Percentiles rank a stretch among this genome's conserved stretches.
These are phyloP conservation scores for Amphiprion clarkii DNA, from an alignment of 2,797 vertebrate species.

Conservation along the genomic window DNA sequence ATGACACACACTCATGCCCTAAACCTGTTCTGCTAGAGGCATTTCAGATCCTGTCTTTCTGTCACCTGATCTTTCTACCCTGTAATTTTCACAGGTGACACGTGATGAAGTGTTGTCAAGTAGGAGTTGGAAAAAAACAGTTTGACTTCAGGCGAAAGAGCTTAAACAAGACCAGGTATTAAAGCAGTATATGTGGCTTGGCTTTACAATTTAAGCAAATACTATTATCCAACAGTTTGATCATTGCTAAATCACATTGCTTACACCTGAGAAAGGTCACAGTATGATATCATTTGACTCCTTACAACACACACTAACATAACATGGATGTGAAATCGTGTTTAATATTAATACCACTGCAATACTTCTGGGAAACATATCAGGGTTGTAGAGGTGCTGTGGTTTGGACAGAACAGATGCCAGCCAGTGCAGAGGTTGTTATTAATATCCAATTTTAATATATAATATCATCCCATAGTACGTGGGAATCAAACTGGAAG, in stretches of 20 bases:
- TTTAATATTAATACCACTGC: slow-evolving; percentile 18
- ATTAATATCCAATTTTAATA: slow-evolving; percentile 69
- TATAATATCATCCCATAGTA: slow-evolving; percentile 45
- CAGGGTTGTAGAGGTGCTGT: slow-evolving; percentile 45
- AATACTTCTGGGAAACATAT: slow-evolving; percentile 47
- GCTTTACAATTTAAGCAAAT: neutral
- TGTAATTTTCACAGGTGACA: slow-evolving; percentile 42
- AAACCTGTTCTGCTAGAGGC: slow-evolving; percentile 31
- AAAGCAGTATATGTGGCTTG: neutral
- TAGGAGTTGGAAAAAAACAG: neutral
- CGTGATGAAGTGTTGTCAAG: slow-evolving; percentile 1
- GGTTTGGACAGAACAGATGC: slow-evolving; percentile 51
- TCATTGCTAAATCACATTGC: neutral
- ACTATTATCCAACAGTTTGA: neutral
- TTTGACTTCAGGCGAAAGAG: slow-evolving; percentile 4
- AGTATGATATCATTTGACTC: neutral
- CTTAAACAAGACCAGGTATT: neutral
- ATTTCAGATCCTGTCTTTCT: neutral
- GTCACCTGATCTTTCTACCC: slow-evolving; percentile 12
- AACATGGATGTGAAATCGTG: slow-evolving; percentile 3
- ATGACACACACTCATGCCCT: neutral
- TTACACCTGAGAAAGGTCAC: neutral
- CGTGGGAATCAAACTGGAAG: slow-evolving; percentile 53
- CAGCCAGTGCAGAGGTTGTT: slow-evolving; percentile 42
- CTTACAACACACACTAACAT: neutral